Base-by-base conservation (phyloP, 2,113 vertebrate species). In the Ovibos moschatus region DNA sequence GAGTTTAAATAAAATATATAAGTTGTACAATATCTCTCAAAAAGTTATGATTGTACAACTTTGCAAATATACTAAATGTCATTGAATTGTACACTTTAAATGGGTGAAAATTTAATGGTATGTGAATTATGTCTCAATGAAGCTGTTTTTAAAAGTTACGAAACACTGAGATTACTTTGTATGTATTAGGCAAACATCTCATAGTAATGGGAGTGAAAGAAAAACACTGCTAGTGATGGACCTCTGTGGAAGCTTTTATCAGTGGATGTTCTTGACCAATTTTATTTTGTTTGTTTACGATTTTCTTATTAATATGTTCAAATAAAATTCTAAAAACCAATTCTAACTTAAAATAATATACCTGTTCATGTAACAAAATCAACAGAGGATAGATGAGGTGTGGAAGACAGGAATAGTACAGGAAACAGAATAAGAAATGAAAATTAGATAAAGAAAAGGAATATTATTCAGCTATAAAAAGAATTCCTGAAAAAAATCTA, bases 321-420 rank as follows among this genome's bases (percentile, higher is more conserved):
- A 92, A 89, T 92, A 92, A 95, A 92, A 74, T 50, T 64, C 78
- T 83, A 95, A 96, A 84, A 88, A 88, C 13, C 83, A 84, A 92
- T 90, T 87, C 57, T 94, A 40, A 84, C 33, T 87, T 51, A 92
- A 95, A 95, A 98, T 62, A 95, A 97, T 62, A 82, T 50, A 87
- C 11, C 28, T 71, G 33, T 93, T 87, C 23, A 83, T 83, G 30
- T 64, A 78, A 93, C 12, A 1, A 86, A 90, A 53, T 87, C 21
- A 51, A 92, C 19, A 95, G 40, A 43, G 13, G 23, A 81, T 53
- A 90, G 21, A 89, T 0, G 78, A 78, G 60, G 45, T 93, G 6
- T 62, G 43, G 6, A 45, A 96, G 27, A 85, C 2, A 96, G n/a
- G 2, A 96, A 74, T 23, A 92, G 43, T 62, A 17, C 4, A 96